Evolutionary conservation across 2,888 invertebrate species (phyloP).

Genomic region (Phortica magna): DNA sequence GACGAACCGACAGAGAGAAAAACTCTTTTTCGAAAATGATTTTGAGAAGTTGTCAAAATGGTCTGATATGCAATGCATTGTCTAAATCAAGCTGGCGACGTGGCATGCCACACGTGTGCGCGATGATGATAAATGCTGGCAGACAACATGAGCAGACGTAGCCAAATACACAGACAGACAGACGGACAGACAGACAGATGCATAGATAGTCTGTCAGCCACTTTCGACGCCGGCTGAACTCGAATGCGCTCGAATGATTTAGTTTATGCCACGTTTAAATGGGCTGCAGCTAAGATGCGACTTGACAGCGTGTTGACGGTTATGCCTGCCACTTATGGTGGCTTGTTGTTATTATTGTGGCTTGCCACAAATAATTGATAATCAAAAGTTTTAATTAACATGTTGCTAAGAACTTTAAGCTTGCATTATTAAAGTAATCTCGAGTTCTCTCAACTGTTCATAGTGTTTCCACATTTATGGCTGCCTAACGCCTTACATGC

Average conservation of each 20-base stretch:
- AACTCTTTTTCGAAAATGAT: conserved; percentile 47
- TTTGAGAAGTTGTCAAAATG: conserved; percentile 74
- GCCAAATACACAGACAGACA: background rate
- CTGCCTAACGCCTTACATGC: background rate
- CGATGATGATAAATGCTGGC: conserved; percentile 68
- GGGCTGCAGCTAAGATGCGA: background rate
- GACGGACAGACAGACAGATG: conserved; percentile 23
- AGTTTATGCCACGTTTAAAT: too few species aligned
- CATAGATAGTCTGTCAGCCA: background rate
- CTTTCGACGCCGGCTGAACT: background rate
- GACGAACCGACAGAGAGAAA: conserved; percentile 4
- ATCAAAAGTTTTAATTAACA: too few species aligned
- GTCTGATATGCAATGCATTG: conserved; percentile 53
- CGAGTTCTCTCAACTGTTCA: too few species aligned
- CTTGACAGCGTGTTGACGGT: conserved; percentile 70
- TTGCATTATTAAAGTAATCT: background rate
- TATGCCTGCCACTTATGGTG: conserved; percentile 64
- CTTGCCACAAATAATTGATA: too few species aligned
- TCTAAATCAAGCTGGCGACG: conserved; percentile 35
- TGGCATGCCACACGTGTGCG: background rate
- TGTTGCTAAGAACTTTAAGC: too few species aligned
- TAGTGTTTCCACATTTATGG: too few species aligned
- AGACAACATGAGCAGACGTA: conserved; percentile 59
- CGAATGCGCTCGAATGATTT: too few species aligned
- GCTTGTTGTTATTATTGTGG: conserved; percentile 11